Conservation (phyloP, 1,140 invertebrate species). For the Solenopsis invicta region DNA sequence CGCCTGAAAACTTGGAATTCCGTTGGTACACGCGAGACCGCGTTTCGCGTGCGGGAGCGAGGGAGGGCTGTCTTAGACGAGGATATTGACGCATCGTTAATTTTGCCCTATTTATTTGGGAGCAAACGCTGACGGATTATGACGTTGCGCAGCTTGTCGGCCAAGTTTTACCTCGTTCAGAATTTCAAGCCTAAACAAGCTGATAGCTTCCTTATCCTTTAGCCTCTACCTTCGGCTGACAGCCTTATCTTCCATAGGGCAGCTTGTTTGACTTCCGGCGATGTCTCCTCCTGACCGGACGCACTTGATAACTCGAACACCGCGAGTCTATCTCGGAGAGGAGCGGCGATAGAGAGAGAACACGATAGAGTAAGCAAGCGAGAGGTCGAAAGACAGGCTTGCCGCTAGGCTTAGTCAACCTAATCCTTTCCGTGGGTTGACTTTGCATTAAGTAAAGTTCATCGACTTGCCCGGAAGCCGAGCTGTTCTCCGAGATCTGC, state of each 20-base stretch:
- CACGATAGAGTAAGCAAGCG: constrained; percentile 68
- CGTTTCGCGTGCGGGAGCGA: constrained; percentile 47
- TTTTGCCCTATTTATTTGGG: constrained; percentile 50
- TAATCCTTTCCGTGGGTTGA: constrained; percentile 82
- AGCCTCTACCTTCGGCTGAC: constrained; percentile 65
- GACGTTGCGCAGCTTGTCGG: constrained; percentile 20
- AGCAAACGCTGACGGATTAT: constrained; percentile 36
- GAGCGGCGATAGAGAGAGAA: constrained; percentile 21
- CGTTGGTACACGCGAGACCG: constrained; percentile 50
- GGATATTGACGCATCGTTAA: constrained; percentile 1
- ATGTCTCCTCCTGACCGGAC: constrained; percentile 83
- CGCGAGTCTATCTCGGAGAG: constrained; percentile 69
- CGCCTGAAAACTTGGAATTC: constrained; percentile 75
- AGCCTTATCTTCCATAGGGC: constrained; percentile 82
- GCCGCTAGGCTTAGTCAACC: constrained; percentile 75
- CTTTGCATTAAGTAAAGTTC: constrained; percentile 78
- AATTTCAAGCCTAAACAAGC: constrained; percentile 71
- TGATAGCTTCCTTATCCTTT: constrained; percentile 68
- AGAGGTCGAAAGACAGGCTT: constrained; percentile 58
- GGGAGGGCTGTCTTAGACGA: background rate
- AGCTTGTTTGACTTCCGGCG: constrained; percentile 85
- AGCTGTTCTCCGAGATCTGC: constrained; percentile 43
- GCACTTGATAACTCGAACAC: constrained; percentile 83
- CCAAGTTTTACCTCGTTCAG: constrained; percentile 71
- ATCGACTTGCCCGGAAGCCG: constrained; percentile 67